These are phyloP conservation scores for Cariama cristata DNA, from an alignment of 2,113 vertebrate genomes.

Conservation along the genomic window DNA sequence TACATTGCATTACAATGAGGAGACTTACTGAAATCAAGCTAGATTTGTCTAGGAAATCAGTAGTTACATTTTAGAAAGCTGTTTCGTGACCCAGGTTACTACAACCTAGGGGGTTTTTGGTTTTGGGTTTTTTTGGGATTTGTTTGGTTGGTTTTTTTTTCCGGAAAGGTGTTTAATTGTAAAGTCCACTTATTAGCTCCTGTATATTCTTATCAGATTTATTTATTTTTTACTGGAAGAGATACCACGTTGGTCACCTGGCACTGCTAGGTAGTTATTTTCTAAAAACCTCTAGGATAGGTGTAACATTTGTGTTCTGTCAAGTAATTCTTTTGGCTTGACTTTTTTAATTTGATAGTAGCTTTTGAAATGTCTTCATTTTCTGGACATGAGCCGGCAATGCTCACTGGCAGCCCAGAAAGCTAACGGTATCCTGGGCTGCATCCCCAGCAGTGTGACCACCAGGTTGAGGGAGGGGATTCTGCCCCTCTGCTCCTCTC, in stretches of 20 bases:
- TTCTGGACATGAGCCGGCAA: not conserved
- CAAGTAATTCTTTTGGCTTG: not conserved
- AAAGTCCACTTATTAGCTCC: not conserved
- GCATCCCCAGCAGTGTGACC: not conserved
- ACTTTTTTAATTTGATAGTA: not conserved
- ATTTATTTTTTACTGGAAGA: not conserved
- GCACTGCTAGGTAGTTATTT: not conserved
- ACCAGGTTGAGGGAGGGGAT: not conserved
- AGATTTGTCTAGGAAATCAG: not conserved
- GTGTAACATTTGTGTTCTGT: not conserved
- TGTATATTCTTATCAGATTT: not conserved
- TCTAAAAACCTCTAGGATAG: not conserved
- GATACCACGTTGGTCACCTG: not conserved
- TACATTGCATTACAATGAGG: not conserved
- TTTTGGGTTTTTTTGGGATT: not conserved
- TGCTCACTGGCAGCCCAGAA: not conserved
- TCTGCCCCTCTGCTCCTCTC: not conserved
- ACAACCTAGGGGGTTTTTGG: fast-evolving
- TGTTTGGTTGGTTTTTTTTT: not conserved
- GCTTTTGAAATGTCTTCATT: not conserved
- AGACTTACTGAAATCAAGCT: not conserved
- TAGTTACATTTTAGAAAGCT: not conserved
- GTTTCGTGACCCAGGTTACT: not conserved
- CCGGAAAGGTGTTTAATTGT: not conserved
- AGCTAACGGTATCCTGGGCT: not conserved